Conservation (phyloP, 1,140 invertebrate genomes). For the Heliconius himera region DNA sequence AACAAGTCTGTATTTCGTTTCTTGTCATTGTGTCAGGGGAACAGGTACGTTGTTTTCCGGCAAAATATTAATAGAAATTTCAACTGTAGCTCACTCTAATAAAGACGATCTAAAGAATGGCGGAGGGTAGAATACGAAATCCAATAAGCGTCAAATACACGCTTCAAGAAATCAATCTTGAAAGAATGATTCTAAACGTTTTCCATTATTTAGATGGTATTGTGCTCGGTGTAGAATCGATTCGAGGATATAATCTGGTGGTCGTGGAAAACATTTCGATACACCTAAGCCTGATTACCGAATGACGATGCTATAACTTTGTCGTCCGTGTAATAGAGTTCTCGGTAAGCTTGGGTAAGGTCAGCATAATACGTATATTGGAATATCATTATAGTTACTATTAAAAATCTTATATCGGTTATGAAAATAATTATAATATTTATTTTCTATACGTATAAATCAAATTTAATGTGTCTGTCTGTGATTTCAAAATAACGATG, state of each 20-base stretch:
- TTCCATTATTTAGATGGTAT: slow-evolving; percentile 49
- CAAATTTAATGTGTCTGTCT: too few relatives aligned
- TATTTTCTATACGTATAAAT: neutral
- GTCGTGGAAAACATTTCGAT: slow-evolving; percentile 42
- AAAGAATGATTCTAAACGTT: slow-evolving; percentile 47
- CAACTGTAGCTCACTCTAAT: slow-evolving; percentile 36
- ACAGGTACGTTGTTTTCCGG: neutral
- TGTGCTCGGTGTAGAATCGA: slow-evolving; percentile 36
- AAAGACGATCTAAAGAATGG: slow-evolving; percentile 39
- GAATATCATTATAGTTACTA: neutral
- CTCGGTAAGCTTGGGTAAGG: neutral
- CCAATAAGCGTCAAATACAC: slow-evolving; percentile 53
- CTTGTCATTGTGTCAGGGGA: slow-evolving; percentile 20
- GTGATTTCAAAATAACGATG: too few relatives aligned
- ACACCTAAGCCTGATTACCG: slow-evolving; percentile 41
- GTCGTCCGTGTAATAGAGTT: slow-evolving; percentile 10
- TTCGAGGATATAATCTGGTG: slow-evolving; percentile 34
- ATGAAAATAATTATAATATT: neutral
- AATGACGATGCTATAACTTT: slow-evolving; percentile 29
- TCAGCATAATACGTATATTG: neutral
- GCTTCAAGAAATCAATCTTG: slow-evolving; percentile 48
- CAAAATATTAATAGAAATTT: slow-evolving; percentile 34
- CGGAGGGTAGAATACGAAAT: slow-evolving; percentile 42
- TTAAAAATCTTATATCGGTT: neutral
- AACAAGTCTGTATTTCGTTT: slow-evolving; percentile 12